These are phyloP conservation scores for Equus quagga DNA, from an alignment of 2,113 vertebrate species.

Conservation along the genomic window DNA sequence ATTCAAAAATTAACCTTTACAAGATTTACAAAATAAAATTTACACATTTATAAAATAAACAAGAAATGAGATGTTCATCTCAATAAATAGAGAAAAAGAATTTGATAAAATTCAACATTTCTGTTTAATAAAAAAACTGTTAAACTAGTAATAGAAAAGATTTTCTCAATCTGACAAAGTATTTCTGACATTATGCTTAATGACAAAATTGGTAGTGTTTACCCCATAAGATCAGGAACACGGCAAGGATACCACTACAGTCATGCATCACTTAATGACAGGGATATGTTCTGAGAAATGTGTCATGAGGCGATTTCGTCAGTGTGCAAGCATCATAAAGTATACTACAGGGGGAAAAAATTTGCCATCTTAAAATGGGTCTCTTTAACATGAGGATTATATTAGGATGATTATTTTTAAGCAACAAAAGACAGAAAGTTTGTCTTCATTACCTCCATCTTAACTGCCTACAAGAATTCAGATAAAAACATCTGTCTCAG, in stretches of 20 bases:
- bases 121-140: background rate
- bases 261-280: too few species aligned
- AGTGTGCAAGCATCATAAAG: too few species aligned
- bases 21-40: background rate
- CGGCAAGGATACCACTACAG: background rate
- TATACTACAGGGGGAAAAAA: too few species aligned
- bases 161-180: background rate
- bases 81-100: background rate
- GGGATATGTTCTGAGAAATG: too few species aligned
- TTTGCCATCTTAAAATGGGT: too few species aligned
- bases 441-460: too few species aligned
- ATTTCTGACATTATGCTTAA: background rate
- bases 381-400: too few species aligned
- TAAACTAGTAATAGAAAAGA: background rate
- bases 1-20: background rate
- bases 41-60: slow-evolving; percentile 32
- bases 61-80: background rate
- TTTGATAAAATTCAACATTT: slow-evolving; percentile 8
- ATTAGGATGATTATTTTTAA: too few species aligned
- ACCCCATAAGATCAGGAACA: background rate
- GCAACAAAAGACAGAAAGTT: too few species aligned
- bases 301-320: too few species aligned
- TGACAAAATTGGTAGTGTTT: background rate
- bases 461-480: too few species aligned
- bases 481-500: too few species aligned